phyloP scores from a whole-genome alignment of 2,888 invertebrate species.

The Cepaea hortensis region DNA sequence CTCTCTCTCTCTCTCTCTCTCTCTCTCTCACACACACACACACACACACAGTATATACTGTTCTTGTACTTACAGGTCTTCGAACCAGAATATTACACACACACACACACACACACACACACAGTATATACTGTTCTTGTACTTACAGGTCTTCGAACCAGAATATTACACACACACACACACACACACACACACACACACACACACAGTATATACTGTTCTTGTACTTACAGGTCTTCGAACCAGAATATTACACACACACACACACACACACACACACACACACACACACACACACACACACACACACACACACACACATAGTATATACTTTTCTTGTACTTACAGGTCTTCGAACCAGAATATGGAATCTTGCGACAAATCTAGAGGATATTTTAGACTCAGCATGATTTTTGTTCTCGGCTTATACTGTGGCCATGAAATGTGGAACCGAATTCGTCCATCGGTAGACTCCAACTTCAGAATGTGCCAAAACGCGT shows the following conservation, averaged over 20 bases:
- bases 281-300: no score
- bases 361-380: background rate
- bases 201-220: background rate
- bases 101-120: no score
- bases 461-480: constrained; percentile 3
- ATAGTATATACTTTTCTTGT: background rate
- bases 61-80: background rate
- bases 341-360: background rate
- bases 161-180: no score
- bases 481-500: background rate
- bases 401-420: constrained; percentile 17
- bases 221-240: background rate
- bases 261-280: no score
- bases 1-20: no score
- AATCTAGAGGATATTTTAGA: background rate
- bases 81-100: background rate
- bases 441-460: constrained; percentile 1
- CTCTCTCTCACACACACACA: no score
- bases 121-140: background rate
- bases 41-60: background rate
- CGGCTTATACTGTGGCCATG: constrained; percentile 22
- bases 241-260: no score
- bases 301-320: no score
- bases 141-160: no score
- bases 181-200: no score